phyloP scores from a whole-genome alignment of 2,113 vertebrate species.

The Esox niger region DNA sequence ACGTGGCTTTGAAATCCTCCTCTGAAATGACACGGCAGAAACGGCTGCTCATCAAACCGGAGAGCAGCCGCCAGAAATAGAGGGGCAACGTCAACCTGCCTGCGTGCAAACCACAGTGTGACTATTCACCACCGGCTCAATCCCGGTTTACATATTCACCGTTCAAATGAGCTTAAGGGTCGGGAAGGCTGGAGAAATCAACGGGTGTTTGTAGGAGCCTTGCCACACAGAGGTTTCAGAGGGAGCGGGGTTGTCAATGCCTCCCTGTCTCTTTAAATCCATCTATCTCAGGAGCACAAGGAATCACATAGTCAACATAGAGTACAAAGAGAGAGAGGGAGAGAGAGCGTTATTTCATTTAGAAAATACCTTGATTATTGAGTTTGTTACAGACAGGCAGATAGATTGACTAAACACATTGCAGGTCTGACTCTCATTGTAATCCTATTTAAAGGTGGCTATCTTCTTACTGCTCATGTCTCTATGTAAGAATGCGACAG shows the following conservation, averaged over 20 bases:
- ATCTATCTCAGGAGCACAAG: no score
- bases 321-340: not conserved
- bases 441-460: no score
- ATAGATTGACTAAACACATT: no score
- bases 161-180: not conserved
- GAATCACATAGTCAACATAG: not conserved
- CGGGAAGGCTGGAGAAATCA: not conserved
- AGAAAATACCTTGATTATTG: no score
- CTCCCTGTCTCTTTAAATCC: no score
- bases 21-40: slow-evolving; percentile 5
- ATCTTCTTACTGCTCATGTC: not conserved
- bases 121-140: not conserved
- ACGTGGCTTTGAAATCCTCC: not conserved
- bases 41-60: not conserved
- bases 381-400: not conserved
- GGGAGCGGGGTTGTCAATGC: not conserved
- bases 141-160: not conserved
- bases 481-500: no score
- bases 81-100: not conserved
- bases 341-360: no score
- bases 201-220: not conserved
- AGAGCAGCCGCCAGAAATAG: not conserved
- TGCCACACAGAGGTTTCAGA: not conserved
- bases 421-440: not conserved
- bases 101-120: not conserved